Conservation (phyloP, 2,113 vertebrate species). For the Casuarius casuarius region DNA sequence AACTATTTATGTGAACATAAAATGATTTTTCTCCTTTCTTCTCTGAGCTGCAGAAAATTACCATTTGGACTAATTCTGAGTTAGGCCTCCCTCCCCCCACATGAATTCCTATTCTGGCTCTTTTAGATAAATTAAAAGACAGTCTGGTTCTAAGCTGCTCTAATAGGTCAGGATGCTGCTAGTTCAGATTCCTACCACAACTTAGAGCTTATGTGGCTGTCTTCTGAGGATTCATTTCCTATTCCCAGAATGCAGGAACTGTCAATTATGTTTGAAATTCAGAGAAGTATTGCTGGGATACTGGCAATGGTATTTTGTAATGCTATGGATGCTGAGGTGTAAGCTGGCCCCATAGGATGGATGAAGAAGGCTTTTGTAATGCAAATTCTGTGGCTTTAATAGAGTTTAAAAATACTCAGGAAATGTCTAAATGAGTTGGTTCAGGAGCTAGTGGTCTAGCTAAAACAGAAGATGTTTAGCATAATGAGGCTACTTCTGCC, state of each 20-base stretch:
- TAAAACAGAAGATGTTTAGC: neutral
- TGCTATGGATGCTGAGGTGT: neutral
- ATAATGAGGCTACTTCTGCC: neutral
- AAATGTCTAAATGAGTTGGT: neutral
- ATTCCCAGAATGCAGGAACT: neutral
- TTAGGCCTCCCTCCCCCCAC: neutral
- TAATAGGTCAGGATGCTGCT: neutral
- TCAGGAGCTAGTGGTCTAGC: neutral
- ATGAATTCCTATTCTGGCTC: neutral
- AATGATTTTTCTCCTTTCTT: neutral
- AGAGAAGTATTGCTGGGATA: neutral
- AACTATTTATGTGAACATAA: neutral
- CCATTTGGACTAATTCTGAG: neutral
- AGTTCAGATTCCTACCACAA: neutral
- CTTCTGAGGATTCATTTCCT: neutral
- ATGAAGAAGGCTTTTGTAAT: neutral
- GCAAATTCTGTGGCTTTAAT: accelerated
- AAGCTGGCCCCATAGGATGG: neutral
- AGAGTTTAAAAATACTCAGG: neutral
- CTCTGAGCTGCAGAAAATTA: neutral
- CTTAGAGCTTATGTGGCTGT: neutral
- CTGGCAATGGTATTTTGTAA: neutral
- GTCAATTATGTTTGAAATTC: neutral
- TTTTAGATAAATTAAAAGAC: neutral
- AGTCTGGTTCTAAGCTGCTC: neutral